Percentiles rank a stretch among this genome's conserved stretches.
Conservation (phyloP, 2,888 invertebrate genomes). For the Meiosimyza platycephala region DNA sequence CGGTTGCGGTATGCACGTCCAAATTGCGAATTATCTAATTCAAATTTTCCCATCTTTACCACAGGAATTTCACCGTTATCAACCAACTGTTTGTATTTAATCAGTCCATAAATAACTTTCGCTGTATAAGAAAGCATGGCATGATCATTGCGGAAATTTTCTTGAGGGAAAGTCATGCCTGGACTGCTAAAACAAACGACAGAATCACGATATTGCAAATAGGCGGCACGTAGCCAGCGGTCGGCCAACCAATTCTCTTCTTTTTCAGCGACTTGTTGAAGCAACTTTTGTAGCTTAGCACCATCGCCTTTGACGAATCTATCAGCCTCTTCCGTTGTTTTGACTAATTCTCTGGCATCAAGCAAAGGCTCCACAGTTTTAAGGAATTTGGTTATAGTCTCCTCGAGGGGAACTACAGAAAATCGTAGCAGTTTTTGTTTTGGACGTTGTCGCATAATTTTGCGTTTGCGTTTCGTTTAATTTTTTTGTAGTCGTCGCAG, state of each 20-base stretch:
- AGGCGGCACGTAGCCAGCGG: conserved; percentile 91
- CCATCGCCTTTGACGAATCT: conserved; percentile 58
- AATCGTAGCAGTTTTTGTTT: conserved; percentile 47
- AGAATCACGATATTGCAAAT: conserved; percentile 85
- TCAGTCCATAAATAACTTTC: conserved; percentile 69
- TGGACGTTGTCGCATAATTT: conserved; percentile 26
- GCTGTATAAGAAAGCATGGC: conserved; percentile 78
- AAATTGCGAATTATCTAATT: conserved; percentile 93
- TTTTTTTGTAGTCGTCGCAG: conserved; percentile 7
- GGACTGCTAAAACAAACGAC: conserved; percentile 89
- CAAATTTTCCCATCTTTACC: conserved; percentile 82
- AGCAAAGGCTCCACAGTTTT: conserved; percentile 83
- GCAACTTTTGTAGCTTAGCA: conserved; percentile 69
- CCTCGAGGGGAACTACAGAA: conserved; percentile 75
- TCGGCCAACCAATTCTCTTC: conserved; percentile 87
- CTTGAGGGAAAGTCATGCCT: conserved; percentile 82
- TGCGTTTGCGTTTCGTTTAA: neutral
- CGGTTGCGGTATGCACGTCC: conserved; percentile 80
- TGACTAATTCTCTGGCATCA: conserved; percentile 76
- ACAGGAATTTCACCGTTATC: conserved; percentile 71
- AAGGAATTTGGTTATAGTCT: conserved; percentile 82
- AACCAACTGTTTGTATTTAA: conserved; percentile 60
- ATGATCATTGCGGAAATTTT: conserved; percentile 73
- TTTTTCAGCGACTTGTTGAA: conserved; percentile 75
- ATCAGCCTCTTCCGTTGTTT: conserved; percentile 74